phyloP scores from a whole-genome alignment of 2,113 vertebrate genomes.

The Lucifuga dentata region DNA sequence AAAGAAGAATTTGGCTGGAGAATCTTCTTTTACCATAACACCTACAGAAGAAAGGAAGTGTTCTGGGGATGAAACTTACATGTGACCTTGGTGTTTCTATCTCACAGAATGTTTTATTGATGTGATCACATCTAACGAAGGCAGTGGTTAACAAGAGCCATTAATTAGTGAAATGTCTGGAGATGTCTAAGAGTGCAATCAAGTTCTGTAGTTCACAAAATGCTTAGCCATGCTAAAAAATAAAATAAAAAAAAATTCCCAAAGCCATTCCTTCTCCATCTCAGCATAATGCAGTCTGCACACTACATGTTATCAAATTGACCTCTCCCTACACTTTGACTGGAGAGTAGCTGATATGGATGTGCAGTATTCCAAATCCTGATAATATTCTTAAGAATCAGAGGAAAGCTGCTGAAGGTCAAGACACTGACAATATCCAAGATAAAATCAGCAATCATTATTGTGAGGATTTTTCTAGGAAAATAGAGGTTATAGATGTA shows the following conservation, averaged over 20 bases:
- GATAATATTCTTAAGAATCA: too few relatives aligned
- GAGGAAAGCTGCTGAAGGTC: too few relatives aligned
- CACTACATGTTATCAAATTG: not conserved
- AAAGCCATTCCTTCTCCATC: not conserved
- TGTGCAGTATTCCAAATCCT: too few relatives aligned
- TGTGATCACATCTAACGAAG: conserved; percentile 16
- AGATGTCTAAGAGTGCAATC: conserved; percentile 24
- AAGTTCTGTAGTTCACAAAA: conserved; percentile 7
- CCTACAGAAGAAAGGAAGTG: not conserved
- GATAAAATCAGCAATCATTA: too few relatives aligned
- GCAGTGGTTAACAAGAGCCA: conserved; percentile 23
- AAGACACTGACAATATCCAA: too few relatives aligned
- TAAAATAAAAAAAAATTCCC: too few relatives aligned
- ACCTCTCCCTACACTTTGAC: not conserved
- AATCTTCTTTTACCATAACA: not conserved
- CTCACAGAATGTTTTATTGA: conserved; percentile 42
- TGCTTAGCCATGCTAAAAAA: conserved; percentile 23
- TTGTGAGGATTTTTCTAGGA: too few relatives aligned
- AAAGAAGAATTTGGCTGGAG: not conserved
- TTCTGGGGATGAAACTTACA: not conserved
- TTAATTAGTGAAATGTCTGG: conserved; percentile 34
- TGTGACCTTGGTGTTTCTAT: conserved; percentile 16
- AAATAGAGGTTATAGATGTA: too few relatives aligned
- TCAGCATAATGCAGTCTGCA: not conserved
- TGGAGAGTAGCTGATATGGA: too few relatives aligned